Evolutionary conservation across 2,797 vertebrate genomes (phyloP).

Genomic region (Syncerus caffer): DNA sequence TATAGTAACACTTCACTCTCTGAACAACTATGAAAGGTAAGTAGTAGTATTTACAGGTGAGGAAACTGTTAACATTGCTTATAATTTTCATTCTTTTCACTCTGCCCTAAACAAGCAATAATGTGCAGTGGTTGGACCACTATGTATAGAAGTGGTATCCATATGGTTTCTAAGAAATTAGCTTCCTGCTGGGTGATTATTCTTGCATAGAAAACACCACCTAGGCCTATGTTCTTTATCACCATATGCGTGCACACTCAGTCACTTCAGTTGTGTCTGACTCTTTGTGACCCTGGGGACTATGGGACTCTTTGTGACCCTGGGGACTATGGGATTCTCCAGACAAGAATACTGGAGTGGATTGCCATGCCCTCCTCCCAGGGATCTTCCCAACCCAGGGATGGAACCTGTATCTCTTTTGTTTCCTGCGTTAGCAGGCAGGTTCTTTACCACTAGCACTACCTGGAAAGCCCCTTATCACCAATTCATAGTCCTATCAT

Average conservation of each 20-base stretch:
- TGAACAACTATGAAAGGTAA: not conserved
- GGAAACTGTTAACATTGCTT: not conserved
- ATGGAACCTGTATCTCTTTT: not conserved
- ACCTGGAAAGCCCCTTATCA: not conserved
- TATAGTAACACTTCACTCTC: not conserved
- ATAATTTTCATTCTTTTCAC: not conserved
- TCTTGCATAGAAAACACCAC: not conserved
- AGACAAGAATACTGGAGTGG: not conserved
- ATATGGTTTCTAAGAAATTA: not conserved
- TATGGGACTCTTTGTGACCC: too few species aligned
- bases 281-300: not conserved
- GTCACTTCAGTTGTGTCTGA: not conserved
- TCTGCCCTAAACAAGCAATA: not conserved
- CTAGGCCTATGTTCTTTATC: not conserved
- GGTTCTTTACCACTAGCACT: not conserved
- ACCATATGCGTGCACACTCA: not conserved
- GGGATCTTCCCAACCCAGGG: not conserved
- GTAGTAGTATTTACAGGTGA: not conserved
- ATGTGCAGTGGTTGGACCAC: not conserved
- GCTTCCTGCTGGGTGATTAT: not conserved
- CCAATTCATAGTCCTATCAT: not conserved
- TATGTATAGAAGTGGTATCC: not conserved
- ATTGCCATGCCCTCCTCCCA: not conserved
- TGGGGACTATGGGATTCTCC: not conserved
- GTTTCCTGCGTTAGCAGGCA: not conserved